Evolutionary conservation across 2,888 invertebrate genomes (phyloP).

Genomic region (Mesopsocus fuscifrons): DNA sequence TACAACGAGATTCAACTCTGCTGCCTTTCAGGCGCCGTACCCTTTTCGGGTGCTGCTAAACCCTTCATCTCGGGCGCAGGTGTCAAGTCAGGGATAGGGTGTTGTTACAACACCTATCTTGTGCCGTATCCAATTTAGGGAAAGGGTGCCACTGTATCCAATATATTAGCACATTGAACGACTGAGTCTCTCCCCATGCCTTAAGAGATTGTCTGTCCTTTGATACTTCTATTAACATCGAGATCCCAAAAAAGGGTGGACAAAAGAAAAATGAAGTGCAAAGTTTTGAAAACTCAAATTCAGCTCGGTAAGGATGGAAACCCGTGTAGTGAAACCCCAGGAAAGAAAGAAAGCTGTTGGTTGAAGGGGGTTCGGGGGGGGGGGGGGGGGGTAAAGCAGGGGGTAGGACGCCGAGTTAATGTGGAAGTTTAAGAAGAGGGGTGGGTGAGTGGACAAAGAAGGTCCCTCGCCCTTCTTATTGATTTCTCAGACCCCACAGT

Average conservation of each 20-base stretch:
- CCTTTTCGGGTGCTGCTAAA: no score
- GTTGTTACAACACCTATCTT: no score
- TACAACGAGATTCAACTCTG: slow-evolving; percentile 3
- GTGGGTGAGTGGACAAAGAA: slow-evolving; percentile 2
- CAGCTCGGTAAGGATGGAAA: neutral
- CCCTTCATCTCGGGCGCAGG: no score
- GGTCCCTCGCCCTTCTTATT: slow-evolving; percentile 9
- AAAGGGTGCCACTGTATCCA: no score
- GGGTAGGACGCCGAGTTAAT: slow-evolving; percentile 5
- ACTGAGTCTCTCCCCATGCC: no score
- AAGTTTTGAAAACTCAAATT: slow-evolving; percentile 1
- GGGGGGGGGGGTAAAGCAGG: slow-evolving; percentile 2
- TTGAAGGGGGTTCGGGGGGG: slow-evolving; percentile 1
- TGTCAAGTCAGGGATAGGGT: no score
- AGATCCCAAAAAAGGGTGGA: slow-evolving; percentile 1
- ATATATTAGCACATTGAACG: no score
- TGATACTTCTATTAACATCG: no score
- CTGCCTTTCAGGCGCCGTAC: no score
- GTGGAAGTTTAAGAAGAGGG: slow-evolving; percentile 9
- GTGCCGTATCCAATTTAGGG: no score
- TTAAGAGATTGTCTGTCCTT: no score
- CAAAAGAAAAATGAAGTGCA: neutral
- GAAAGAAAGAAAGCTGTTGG: slow-evolving; percentile 6
- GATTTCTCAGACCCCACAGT: slow-evolving; percentile 8
- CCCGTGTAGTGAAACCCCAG: no score